phyloP scores from a whole-genome alignment of 2,888 invertebrate species.

The Cerastis leucographa region DNA sequence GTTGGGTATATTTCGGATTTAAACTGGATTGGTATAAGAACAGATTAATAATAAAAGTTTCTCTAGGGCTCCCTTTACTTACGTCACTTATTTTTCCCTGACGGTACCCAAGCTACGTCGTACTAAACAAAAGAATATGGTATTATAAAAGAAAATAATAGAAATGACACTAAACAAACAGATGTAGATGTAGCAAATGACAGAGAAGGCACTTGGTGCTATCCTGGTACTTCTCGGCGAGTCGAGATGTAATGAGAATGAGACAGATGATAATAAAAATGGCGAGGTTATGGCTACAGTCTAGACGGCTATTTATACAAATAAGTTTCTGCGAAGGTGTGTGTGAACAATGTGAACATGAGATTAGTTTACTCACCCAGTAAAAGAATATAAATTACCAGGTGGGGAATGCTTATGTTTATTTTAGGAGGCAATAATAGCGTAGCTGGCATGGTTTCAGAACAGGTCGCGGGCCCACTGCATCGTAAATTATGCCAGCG shows the following conservation, averaged over 20 bases:
- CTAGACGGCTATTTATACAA: slow-evolving; percentile 62
- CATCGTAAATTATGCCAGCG: slow-evolving; percentile 74
- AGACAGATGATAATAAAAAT: slow-evolving; percentile 63
- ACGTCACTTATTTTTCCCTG: not conserved
- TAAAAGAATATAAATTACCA: slow-evolving; percentile 71
- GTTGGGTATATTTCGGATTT: not conserved
- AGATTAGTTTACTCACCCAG: slow-evolving; percentile 65
- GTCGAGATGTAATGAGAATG: slow-evolving; percentile 62
- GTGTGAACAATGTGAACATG: slow-evolving; percentile 61
- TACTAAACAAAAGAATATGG: slow-evolving; percentile 1
- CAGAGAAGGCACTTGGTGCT: slow-evolving; percentile 33
- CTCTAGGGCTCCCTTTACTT: not conserved
- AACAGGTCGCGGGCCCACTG: slow-evolving; percentile 67
- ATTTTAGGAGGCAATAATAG: slow-evolving; percentile 76
- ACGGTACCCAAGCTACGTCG: not conserved
- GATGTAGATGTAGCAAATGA: slow-evolving; percentile 35
- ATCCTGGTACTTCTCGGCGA: slow-evolving; percentile 43
- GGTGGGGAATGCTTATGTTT: slow-evolving; percentile 73
- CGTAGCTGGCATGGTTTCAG: slow-evolving; percentile 75
- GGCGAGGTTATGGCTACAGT: slow-evolving; percentile 53
- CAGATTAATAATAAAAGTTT: not conserved
- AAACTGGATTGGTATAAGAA: not conserved
- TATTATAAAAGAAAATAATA: slow-evolving; percentile 22
- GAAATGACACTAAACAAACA: slow-evolving; percentile 32
- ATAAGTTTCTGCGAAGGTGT: slow-evolving; percentile 52